A percentile compares a stretch with the other conserved stretches of the same genome.
These are phyloP conservation scores for Cololabis saira DNA, from an alignment of 2,113 vertebrate species.

Conservation along the genomic window DNA sequence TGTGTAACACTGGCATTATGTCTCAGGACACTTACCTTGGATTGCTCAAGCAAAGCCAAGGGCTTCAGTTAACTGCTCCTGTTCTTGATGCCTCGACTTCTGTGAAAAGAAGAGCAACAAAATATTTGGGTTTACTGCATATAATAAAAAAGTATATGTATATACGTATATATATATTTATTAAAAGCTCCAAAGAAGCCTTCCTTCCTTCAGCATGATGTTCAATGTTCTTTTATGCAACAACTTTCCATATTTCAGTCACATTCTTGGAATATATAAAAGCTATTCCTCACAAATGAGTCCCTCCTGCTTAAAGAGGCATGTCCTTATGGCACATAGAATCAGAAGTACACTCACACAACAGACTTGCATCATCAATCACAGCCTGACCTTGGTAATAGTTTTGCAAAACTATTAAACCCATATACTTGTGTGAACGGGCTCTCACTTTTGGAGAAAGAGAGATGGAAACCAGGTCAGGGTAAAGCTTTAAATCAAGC, in stretches of 20 bases:
- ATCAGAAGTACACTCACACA: not conserved
- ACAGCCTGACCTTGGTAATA: constrained; percentile 27
- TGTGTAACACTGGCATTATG: constrained; percentile 6
- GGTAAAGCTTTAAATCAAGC: constrained; percentile 4
- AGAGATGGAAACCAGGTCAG: not conserved
- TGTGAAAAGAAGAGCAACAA: constrained; percentile 45
- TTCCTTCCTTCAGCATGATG: not conserved
- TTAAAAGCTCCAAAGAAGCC: not conserved
- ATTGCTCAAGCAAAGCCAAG: constrained; percentile 75
- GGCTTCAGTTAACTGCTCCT: constrained; percentile 57
- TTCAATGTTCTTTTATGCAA: not conserved
- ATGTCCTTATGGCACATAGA: constrained; percentile 5
- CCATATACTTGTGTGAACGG: too few relatives aligned
- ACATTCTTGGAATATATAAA: constrained; percentile 4
- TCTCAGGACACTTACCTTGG: constrained; percentile 63
- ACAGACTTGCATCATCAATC: constrained; percentile 8
- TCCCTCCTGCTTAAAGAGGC: constrained; percentile 3
- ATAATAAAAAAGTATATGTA: too few relatives aligned
- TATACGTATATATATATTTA: not conserved
- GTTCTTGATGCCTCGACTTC: constrained; percentile 65
- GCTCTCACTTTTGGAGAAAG: not conserved
- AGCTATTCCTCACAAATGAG: not conserved
- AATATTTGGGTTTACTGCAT: constrained; percentile 4
- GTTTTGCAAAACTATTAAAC: not conserved
- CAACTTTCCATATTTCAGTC: constrained; percentile 8